Evolutionary conservation across 2,113 vertebrate species (phyloP).

Genomic region (Mystacornis crossleyi): DNA sequence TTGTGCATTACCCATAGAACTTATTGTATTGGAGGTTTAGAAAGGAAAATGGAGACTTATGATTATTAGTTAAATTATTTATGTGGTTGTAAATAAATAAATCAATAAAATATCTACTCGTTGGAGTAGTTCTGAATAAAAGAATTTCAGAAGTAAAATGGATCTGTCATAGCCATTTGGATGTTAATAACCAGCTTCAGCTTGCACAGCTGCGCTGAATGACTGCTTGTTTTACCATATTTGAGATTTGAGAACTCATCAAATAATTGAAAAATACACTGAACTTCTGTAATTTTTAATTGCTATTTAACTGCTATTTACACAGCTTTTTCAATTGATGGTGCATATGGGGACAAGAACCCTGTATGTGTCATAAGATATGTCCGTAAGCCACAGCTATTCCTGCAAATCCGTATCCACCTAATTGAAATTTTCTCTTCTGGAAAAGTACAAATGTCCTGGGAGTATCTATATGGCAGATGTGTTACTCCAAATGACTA

Average conservation of each 20-base stretch:
- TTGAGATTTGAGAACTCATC: background rate
- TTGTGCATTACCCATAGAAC: background rate
- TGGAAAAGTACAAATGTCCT: background rate
- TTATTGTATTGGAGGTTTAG: background rate
- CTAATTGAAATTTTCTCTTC: background rate
- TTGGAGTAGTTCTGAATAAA: background rate
- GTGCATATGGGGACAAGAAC: background rate
- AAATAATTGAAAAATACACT: background rate
- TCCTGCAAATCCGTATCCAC: background rate
- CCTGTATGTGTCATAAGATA: background rate
- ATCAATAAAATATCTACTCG: conserved; percentile 8
- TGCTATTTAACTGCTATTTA: background rate
- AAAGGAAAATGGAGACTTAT: background rate
- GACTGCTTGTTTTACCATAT: background rate
- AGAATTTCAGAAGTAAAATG: background rate
- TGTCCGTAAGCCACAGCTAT: background rate
- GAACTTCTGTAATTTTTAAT: conserved; percentile 22
- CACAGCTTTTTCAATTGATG: background rate
- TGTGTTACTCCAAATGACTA: background rate
- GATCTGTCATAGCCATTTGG: background rate
- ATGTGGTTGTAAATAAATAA: conserved; percentile 19
- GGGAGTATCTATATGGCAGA: background rate
- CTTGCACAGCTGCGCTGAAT: background rate
- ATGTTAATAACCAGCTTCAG: background rate
- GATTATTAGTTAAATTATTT: conserved; percentile 58